Conservation (phyloP, 2,113 vertebrate species). For the Stigmatopora nigra region DNA sequence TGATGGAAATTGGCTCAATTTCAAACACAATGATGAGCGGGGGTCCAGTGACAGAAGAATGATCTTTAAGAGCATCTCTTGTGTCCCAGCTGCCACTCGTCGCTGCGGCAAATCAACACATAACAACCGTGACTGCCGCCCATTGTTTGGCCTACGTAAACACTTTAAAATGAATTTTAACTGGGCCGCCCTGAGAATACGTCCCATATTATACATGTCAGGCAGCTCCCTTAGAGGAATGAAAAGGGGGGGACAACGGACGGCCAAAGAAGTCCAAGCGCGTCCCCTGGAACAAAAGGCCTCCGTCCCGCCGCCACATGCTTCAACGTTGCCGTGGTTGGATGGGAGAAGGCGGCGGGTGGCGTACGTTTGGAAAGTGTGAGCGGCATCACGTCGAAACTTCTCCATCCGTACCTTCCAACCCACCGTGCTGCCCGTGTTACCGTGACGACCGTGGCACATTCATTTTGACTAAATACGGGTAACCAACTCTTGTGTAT, state of each 20-base stretch:
- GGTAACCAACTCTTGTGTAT: neutral
- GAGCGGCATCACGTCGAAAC: constrained; percentile 5
- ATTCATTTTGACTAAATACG: neutral
- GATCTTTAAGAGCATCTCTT: constrained; percentile 36
- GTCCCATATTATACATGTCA: constrained; percentile 85
- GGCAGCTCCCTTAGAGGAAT: constrained; percentile 67
- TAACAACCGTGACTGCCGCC: constrained; percentile 78
- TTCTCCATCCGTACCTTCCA: neutral
- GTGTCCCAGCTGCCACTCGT: constrained; percentile 46
- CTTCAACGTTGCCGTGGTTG: constrained; percentile 90
- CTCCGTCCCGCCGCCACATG: constrained; percentile 79
- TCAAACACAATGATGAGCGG: constrained; percentile 42
- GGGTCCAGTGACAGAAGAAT: constrained; percentile 37
- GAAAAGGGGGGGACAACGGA: constrained; percentile 50
- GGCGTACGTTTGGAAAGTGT: constrained; percentile 67
- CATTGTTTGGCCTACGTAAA: constrained; percentile 82
- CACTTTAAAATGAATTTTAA: constrained; percentile 91
- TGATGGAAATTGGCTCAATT: constrained; percentile 57
- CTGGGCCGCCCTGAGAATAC: constrained; percentile 81
- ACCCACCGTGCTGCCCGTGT: neutral
- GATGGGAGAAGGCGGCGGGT: constrained; percentile 60
- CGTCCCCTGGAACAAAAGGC: constrained; percentile 85
- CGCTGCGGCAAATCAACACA: constrained; percentile 75
- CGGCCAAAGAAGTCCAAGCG: constrained; percentile 72
- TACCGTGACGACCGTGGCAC: neutral